Base-by-base conservation (phyloP, 1,140 invertebrate genomes). In the Coelopa frigida region DNA sequence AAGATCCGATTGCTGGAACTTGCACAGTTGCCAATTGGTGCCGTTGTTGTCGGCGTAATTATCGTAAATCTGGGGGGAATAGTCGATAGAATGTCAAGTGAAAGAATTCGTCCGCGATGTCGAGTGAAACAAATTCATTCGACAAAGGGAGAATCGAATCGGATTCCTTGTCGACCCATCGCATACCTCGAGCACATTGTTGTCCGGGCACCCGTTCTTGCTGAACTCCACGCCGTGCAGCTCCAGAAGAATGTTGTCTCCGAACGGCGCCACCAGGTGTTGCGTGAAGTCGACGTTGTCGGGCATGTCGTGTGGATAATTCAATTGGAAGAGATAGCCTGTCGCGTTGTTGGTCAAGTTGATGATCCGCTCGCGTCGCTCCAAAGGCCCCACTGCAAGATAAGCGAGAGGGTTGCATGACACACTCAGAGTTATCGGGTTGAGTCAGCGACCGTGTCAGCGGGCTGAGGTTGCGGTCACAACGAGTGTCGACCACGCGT, bases 41-140 rank as follows among this genome's bases (percentile, higher is more conserved):
- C 81, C 81, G 62, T 83, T 82, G 40, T 69, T 68, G 48, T 81
- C 80, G 0, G 78, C 77, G 58, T 83, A 83, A 46, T 75, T 80
- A 61, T 84, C 82, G 45, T 70, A 73, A 11, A 75, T 70, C 74
- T 75, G 22, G 48, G 29, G 32, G 35, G 38, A 38, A 22, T 17
- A 24, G 26, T 4, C 38, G 15, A 29, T 14, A n/a, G 12, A 20
- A 32, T 11, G 15, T 5, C 27, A 22, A 22, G 4, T 22, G 20
- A 23, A 41, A 26, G 10, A 26, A 8, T 7, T 15, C 18, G 35
- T 5, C 35, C 35, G 22, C 35, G 18, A 20, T 20, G 18, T 37
- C 22, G n/a, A n/a, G n/a, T n/a, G n/a, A n/a, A n/a, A n/a, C n/a
- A n/a, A n/a, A n/a, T n/a, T n/a, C n/a, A n/a, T n/a, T n/a, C n/a